These are phyloP conservation scores for Cisticola juncidis DNA, from an alignment of 2,113 vertebrate species.

Conservation along the genomic window DNA sequence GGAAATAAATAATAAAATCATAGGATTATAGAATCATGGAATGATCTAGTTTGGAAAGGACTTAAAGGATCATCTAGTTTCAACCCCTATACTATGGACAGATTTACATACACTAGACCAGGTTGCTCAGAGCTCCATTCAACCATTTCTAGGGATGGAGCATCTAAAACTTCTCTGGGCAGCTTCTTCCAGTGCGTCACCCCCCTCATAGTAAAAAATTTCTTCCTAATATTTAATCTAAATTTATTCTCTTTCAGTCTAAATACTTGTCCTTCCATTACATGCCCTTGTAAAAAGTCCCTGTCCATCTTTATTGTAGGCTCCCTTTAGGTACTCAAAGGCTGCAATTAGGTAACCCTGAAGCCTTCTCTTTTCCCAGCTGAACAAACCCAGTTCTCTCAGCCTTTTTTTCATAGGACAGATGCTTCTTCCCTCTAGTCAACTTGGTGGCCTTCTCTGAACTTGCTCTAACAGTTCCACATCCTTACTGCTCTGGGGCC, in stretches of 20 bases:
- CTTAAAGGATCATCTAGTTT: neutral
- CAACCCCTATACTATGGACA: neutral
- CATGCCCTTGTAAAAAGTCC: neutral
- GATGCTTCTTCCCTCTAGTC: neutral
- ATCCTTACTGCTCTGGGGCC: fast-evolving
- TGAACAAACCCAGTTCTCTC: neutral
- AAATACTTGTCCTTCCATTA: neutral
- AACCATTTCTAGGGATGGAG: neutral
- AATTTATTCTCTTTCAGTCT: neutral
- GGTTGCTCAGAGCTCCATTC: neutral
- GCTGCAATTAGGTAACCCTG: neutral
- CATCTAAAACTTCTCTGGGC: neutral
- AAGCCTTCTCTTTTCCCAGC: neutral
- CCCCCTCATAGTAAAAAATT: neutral
- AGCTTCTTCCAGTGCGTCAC: neutral
- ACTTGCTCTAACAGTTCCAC: neutral
- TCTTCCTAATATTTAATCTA: neutral
- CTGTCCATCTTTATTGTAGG: neutral
- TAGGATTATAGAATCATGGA: neutral
- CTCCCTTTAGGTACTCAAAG: neutral
- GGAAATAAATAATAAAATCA: neutral
- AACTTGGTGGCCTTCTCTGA: neutral
- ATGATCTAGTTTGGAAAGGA: neutral
- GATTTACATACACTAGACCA: neutral
- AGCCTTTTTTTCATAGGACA: neutral